Base-by-base conservation (phyloP, 2,797 vertebrate species). In the Hyperoplus lanceolatus region DNA sequence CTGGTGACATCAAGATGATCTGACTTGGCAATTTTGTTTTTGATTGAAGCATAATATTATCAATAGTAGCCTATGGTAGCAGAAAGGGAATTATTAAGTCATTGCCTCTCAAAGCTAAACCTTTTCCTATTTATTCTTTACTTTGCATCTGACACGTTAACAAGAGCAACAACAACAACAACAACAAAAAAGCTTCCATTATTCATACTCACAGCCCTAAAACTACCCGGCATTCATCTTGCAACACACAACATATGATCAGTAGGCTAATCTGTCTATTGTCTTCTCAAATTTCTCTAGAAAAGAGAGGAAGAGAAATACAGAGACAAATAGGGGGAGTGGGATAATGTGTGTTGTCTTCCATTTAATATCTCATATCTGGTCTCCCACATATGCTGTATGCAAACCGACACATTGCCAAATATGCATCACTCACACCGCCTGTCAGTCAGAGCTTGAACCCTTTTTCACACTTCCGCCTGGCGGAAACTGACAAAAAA, bases 401-500 rank as follows among this genome's bases (percentile, higher is more conserved):
- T 49, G 46, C 54, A 67, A 15, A 49, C 53, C 14, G n/a, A 65
- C 15, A 50, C 70, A 49, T 51, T 70, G 53, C 43, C 56, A 55
- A 55, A 72, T 53, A 60, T 72, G 80, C 51, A 61, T 50, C 65
- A 64, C 50, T 73, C 60, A 63, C 59, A 74, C 36, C 50, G 73
- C n/a, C 62, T 79, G 80, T 84, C 86, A 91, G 69, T 91, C 85
- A 92, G 68, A 81, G 54, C 45, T 45, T 68, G 58, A 80, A 57
- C 68, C 36, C 42, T 81, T 86, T 29, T 84, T 89, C 69, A 89
- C 86, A 92, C 86, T 94, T 95, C 93, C 92, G 93, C 90, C 85
- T 80, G 76, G 74, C 92, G 92, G 93, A 95, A 95, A 86, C 86
- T 85, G 89, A 93, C 87, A 92, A 87, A 91, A 94, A 92, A 90